Evolutionary conservation across 1,140 invertebrate genomes (phyloP), one percentile per base, ranked within the genome.

Genomic region (Anthonomus grandis): DNA sequence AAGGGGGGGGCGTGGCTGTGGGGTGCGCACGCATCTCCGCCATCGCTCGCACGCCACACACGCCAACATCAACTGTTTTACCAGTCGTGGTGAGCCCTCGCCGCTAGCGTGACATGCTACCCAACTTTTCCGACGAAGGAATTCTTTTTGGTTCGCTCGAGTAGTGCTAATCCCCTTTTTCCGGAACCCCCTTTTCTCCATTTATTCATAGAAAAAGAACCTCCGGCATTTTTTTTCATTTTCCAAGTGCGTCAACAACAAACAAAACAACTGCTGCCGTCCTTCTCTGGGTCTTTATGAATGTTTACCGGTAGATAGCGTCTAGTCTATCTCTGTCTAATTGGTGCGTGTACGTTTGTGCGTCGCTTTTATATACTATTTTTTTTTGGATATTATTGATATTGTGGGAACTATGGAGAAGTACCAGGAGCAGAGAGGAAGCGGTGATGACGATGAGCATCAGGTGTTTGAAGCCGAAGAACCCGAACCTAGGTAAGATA

Each of bases 401-500:
- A 4, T 10, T 17, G 24, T n/a, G 23, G 42, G 36, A 38, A 58
- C 56, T 21, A 70, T 70, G 68, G 68, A 70, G 47, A 70, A 70
- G 45, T 70, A 62, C 54, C 68, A 68, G 51, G 66, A 70, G 45
- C 59, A 54, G 22, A 62, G 56, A 4, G 68, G 68, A 22, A 66
- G 68, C 37, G 68, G 68, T 51, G 68, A 70, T 23, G 68, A 70
- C 37, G 68, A 70, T 51, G 57, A 64, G 13, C 66, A 68, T 63
- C 68, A 70, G 49, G 60, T 68, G 19, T 70, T 63, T 50, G 68
- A 70, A 41, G 62, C 44, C 17, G 68, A 70, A 37, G 68, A 70
- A 46, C 63, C 65, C 4, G 68, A 70, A 47, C 44, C 62, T 51
- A 67, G 64, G 68, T 70, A 52, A 67, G 62, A 39, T 22, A 8